Evolutionary conservation across 2,113 vertebrate genomes (phyloP), one percentile per base, ranked within the genome.

Genomic region (Todiramphus chloris): DNA sequence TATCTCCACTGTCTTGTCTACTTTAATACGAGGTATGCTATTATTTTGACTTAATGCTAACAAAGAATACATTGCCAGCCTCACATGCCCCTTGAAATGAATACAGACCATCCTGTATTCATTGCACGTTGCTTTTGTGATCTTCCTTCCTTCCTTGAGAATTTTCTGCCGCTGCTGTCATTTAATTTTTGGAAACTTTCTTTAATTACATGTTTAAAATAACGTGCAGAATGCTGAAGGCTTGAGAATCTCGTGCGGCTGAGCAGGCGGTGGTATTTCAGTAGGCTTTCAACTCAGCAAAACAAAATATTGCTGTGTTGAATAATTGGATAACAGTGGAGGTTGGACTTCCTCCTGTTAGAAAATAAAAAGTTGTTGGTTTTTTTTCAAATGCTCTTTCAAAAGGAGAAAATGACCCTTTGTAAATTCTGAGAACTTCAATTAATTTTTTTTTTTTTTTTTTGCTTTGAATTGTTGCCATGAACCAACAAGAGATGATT

Each of bases 161-260:
- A 35, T 74, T 67, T 69, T 11, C 59, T 81, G 58, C 77, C 79
- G 67, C 74, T 93, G 1, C 87, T 85, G 37, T 59, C 93, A 83
- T 21, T 78, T 79, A 35, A 27, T 58, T 90, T 82, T 73, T 69
- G 21, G 18, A 89, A 74, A 41, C 41, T 91, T 67, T 39, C 46
- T 77, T 84, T 93, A 86, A 86, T 93, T 83, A 67, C 6, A 35
- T 24, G 83, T 89, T 94, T 92, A 55, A 83, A 80, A 35, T 53
- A 41, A 62, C 0, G 8, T 24, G 48, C 74, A 50, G 81, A 58
- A 58, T 1, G 21, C n/a, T 62, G 77, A 13, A 69, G 70, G 7
- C 58, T 84, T 13, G 70, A 73, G 66, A n/a, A 50, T 60, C 20
- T 89, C 37, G 55, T 8, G 43, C 1, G 0, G 46, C 62, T 75